Base-by-base conservation (phyloP, 2,888 invertebrate species). In the Gortyna flavago region DNA sequence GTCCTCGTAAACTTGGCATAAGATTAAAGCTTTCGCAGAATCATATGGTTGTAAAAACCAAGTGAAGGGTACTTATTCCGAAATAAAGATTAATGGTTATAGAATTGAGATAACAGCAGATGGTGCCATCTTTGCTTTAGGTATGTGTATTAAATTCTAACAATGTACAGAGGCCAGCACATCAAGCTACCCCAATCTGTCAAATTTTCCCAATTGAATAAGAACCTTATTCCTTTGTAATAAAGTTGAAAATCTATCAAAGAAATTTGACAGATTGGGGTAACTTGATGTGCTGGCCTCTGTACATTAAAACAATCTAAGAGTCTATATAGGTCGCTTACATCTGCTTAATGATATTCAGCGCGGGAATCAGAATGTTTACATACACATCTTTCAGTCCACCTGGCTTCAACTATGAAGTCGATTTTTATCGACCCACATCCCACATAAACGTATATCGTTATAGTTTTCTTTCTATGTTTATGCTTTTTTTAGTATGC, bases 11-110 rank as follows among this genome's bases (percentile, higher is more conserved):
- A 80, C 51, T 76, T 69, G 76, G 57, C 69, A n/a, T 44, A 48
- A 44, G 18, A 72, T 59, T 64, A 59, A 35, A 82, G 64, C 25
- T 69, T 81, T 82, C 77, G 51, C n/a, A 66, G 77, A 80, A 70
- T 70, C n/a, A 41, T 13, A 65, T 51, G 48, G 51, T 61, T 66
- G 54, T 66, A 54, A 70, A 38, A 75, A 44, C 25, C 25, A 75
- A 81, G 16, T 64, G 57, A 29, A 54, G 21, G 25, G 65, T 65
- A 25, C 57, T 69, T 54, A 21, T 7, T 65, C 41, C 7, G 29
- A 65, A 41, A 54, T 72, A 25, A 41, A 54, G 25, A 44, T 44
- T 13, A n/a, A 66, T 62, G 29, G 25, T 44, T 38, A 72, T 59
- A 13, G 32, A 35, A 74, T 74, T 62, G 41, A 38, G n/a, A 35